Percentiles rank a stretch among this genome's conserved stretches.
Conservation (phyloP, 1,140 invertebrate genomes). For the Caenorhabditis remanei region DNA sequence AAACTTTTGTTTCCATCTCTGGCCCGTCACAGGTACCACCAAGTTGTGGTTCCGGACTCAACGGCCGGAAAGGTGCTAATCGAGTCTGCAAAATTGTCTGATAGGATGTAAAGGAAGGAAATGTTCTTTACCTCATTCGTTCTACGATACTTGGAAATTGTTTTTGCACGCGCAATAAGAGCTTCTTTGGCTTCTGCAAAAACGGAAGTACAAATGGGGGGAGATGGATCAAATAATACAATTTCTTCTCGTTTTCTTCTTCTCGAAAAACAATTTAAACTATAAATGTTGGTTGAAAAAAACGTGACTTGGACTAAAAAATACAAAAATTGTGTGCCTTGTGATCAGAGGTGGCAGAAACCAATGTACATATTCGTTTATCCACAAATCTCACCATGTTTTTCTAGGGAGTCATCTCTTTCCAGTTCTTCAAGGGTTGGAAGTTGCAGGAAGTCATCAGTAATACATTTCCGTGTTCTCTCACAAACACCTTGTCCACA, state of each 20-base stretch:
- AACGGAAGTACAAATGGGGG: no score
- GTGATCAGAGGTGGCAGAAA: no score
- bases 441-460: slow-evolving; percentile 60
- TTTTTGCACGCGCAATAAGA: slow-evolving; percentile 30
- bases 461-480: slow-evolving; percentile 61
- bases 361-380: no score
- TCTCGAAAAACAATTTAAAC: background rate
- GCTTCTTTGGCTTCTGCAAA: slow-evolving; percentile 47
- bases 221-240: no score
- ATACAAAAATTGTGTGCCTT: no score
- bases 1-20: slow-evolving; percentile 61
- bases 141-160: slow-evolving; percentile 41
- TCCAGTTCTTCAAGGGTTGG: slow-evolving; percentile 51
- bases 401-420: slow-evolving; percentile 31
- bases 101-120: background rate
- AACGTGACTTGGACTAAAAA: no score
- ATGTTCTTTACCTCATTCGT: background rate
- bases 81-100: background rate
- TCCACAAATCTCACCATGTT: background rate
- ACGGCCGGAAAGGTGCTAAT: slow-evolving; percentile 34
- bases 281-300: no score
- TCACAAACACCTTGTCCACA: slow-evolving; percentile 65
- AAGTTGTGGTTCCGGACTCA: slow-evolving; percentile 13
- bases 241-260: background rate
- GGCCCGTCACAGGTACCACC: slow-evolving; percentile 57